A percentile compares a stretch with the other conserved stretches of the same genome.
Evolutionary conservation across 1,140 invertebrate genomes (phyloP).

Genomic region (Rhopalosiphum padi): DNA sequence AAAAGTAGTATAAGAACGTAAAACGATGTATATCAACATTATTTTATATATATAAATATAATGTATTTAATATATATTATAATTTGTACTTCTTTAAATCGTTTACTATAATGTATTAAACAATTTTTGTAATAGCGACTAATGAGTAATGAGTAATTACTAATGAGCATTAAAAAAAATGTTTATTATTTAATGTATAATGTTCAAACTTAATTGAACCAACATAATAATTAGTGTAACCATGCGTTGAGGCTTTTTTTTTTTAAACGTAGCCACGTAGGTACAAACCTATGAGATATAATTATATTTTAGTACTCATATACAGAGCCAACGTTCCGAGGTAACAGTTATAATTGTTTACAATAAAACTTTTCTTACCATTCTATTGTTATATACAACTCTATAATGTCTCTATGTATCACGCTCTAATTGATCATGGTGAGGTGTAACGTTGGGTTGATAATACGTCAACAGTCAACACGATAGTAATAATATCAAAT

Average conservation of each 20-base stretch:
- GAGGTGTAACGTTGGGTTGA: neutral
- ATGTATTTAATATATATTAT: no score
- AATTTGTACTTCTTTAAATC: no score
- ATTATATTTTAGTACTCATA: conserved; percentile 2
- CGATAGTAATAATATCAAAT: neutral
- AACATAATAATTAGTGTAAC: neutral
- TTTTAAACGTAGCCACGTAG: neutral
- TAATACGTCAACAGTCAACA: neutral
- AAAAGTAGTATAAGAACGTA: no score
- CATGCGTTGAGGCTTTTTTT: neutral
- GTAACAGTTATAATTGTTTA: conserved; percentile 32
- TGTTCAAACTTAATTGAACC: neutral
- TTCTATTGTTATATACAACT: neutral
- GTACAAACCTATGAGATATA: neutral
- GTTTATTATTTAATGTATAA: neutral
- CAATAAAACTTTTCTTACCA: neutral
- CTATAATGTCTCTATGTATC: neutral
- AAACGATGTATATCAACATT: no score
- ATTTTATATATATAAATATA: no score
- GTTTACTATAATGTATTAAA: no score
- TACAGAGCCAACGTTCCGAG: neutral
- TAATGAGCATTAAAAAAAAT: no score
- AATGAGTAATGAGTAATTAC: no score
- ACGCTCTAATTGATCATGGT: conserved; percentile 9
- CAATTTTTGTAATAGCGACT: no score